Base-by-base conservation (phyloP, 2,888 invertebrate species). In the Tetropium fuscum region DNA sequence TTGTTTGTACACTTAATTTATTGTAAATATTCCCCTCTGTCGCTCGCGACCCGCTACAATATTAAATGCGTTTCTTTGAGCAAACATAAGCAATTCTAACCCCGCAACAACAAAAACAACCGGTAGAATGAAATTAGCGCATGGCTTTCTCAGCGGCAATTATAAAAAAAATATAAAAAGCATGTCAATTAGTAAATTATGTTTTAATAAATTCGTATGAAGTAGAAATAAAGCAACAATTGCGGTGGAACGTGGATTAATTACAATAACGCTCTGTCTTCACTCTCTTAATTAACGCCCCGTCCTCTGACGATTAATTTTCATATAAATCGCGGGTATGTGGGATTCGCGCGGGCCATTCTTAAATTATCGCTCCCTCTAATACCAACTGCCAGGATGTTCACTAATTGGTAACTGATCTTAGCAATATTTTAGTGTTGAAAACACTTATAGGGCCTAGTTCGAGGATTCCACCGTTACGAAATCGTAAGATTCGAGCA, bases 231-330 rank as follows among this genome's bases (percentile, higher is more conserved):
- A 68, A 66, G 65, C 63, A 66, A 66, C 66, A 69, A 69, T 66
- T 68, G 56, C 53, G 58, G 68, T 41, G 48, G 65, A 66, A 64
- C 64, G 68, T 64, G 64, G 60, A 64, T 67, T 66, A 66, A 71
- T 72, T 71, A 71, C 66, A 68, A 66, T 69, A 70, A 67, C 64
- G 68, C 56, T 22, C 48, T 66, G 67, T 72, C 72, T 72, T 71
- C 68, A 53, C 68, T 62, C 60, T 59, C 59, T 67, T 67, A 68
- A 72, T 70, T 70, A 72, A 67, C 66, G 63, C 55, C 55, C 64
- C 64, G 64, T 62, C 61, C 68, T 55, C 58, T 57, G 60, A 54
- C 68, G 58, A 70, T 72, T 70, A 69, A 72, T 72, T 70, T 65
- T 66, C 68, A 72, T 72, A 70, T 69, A 55, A 56, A 62, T 57